Base-by-base conservation (phyloP, 1,140 invertebrate genomes). In the Dolichoris vasculosae region DNA sequence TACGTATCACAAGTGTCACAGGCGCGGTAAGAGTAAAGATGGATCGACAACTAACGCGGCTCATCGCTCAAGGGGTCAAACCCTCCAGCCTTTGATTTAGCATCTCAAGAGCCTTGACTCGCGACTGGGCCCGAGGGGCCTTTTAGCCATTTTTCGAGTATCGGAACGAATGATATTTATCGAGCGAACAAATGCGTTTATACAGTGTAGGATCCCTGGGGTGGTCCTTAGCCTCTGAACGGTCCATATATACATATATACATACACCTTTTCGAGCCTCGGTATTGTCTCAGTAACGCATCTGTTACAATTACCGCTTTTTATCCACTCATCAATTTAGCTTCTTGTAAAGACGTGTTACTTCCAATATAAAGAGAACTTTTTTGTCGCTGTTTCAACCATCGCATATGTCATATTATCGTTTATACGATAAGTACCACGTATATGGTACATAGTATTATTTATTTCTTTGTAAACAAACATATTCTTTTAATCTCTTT, bases 81-180 rank as follows among this genome's bases (percentile, higher is more conserved):
- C 43, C 83, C 48, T 46, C 82, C 30, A 30, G 13, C n/a, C 20
- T 46, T n/a, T 51, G 73, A 83, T 84, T 84, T 55, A 40, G 26
- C 23, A 75, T 69, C 35, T 20, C 1, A 38, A 35, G 6, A 69
- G n/a, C 4, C 64, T 69, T 3, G 35, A 38, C 48, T 69, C 79
- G 55, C 46, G 67, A n/a, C n/a, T 15, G 40, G 69, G 32, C 73
- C 82, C 40, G 55, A 43, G 59, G 82, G 75, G 82, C 75, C 82
- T 69, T 51, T 78, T 84, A 59, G 8, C 77, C 51, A 67, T 78
- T 78, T 75, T 63, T 86, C 82, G 69, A 86, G 86, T 84, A 86
- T 86, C 86, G 86, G 86, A 86, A 86, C 86, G 86, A 86, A 86
- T 86, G 86, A 81, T 86, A 86, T 86, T 86, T 86, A 86, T 86